A percentile compares a stretch with the other conserved stretches of the same genome.
These are phyloP conservation scores for Oreochromis tanganicae DNA, from an alignment of 2,113 vertebrate genomes.

Conservation along the genomic window DNA sequence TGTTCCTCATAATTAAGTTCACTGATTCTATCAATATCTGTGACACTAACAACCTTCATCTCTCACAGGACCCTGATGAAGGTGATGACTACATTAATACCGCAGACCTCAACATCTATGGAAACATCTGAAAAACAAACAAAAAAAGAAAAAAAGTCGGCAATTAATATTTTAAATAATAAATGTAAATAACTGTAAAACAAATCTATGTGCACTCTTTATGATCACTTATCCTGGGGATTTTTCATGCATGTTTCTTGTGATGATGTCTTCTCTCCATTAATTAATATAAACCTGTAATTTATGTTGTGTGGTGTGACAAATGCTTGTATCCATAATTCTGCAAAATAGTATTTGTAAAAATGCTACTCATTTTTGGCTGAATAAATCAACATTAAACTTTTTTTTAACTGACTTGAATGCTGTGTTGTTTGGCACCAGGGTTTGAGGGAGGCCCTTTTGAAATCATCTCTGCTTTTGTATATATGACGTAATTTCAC, in stretches of 20 bases:
- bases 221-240: neutral
- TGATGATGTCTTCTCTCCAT: neutral
- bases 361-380: neutral
- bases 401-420: neutral
- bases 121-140: slow-evolving; percentile 34
- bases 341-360: neutral
- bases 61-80: slow-evolving; percentile 6
- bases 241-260: neutral
- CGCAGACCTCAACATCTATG: slow-evolving; percentile 37
- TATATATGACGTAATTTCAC: too few species aligned
- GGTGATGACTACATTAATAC: slow-evolving; percentile 37
- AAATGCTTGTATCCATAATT: neutral
- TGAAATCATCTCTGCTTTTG: neutral
- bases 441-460: neutral
- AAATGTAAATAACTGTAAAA: neutral
- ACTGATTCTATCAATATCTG: neutral
- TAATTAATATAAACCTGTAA: neutral
- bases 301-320: neutral
- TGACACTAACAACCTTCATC: neutral
- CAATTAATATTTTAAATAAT: neutral
- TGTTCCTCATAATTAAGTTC: neutral
- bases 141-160: fast-evolving
- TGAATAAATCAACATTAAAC: neutral
- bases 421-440: neutral
- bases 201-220: neutral